A percentile compares a stretch with the other conserved stretches of the same genome.
These are phyloP conservation scores for Drosophila subobscura DNA, from an alignment of 1,140 invertebrate genomes.

Conservation along the genomic window DNA sequence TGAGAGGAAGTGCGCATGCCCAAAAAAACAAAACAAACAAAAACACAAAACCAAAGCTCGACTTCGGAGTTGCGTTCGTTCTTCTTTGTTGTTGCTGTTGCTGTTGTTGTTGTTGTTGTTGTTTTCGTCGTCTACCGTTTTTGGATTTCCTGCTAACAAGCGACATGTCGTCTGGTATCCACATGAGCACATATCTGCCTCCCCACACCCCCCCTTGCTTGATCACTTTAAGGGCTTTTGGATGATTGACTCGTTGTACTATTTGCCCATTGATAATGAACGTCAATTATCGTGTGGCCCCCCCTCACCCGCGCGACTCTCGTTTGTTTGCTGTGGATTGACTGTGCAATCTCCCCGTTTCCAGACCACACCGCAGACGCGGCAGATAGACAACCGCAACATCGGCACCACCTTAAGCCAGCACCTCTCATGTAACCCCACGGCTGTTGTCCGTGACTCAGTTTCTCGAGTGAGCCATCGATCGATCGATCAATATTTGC, in stretches of 20 bases:
- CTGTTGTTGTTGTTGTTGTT: too few species aligned
- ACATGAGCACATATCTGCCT: too few species aligned
- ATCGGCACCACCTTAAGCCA: slow-evolving; percentile 2
- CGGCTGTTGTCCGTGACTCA: slow-evolving; percentile 66
- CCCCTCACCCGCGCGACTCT: too few species aligned
- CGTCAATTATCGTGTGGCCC: slow-evolving; percentile 69
- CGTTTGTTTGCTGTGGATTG: slow-evolving; percentile 48
- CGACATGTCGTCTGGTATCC: slow-evolving; percentile 31
- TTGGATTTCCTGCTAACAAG: slow-evolving; percentile 20
- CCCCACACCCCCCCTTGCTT: neutral
- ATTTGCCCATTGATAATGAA: slow-evolving; percentile 79
- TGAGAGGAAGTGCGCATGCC: slow-evolving; percentile 64
- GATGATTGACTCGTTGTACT: slow-evolving; percentile 64
- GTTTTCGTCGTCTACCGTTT: neutral
- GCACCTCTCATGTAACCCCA: slow-evolving; percentile 18
- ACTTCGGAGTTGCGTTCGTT: slow-evolving; percentile 2
- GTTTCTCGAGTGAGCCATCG: slow-evolving; percentile 54
- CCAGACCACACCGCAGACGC: neutral
- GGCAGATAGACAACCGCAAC: neutral
- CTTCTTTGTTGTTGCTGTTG: slow-evolving; percentile 1
- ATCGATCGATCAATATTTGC: slow-evolving; percentile 65
- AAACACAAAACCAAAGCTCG: slow-evolving; percentile 3
- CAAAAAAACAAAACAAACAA: slow-evolving; percentile 33
- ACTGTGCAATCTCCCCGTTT: neutral
- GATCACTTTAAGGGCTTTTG: slow-evolving; percentile 67